Evolutionary conservation across 2,113 vertebrate species (phyloP).

Genomic region (Gymnorhina tibicen): DNA sequence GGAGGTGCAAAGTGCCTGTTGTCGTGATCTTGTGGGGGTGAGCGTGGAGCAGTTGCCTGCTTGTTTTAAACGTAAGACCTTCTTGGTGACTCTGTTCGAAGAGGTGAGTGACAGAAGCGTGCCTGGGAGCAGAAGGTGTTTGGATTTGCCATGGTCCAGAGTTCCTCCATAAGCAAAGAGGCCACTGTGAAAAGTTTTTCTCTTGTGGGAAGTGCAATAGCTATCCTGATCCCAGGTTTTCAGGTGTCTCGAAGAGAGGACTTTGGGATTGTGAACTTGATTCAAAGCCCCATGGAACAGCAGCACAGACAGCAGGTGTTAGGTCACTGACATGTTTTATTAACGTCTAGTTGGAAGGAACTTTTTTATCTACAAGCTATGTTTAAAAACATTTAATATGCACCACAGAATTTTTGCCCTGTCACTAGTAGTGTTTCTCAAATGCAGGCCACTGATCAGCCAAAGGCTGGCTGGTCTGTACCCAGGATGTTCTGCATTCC

Average conservation of each 20-base stretch:
- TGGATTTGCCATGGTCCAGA: not conserved
- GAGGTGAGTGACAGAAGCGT: rapidly evolving
- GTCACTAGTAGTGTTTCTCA: not conserved
- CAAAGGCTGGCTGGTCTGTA: not conserved
- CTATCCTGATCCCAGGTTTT: not conserved
- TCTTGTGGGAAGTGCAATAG: not conserved
- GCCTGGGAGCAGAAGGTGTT: not conserved
- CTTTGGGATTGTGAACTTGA: not conserved
- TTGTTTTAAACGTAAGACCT: rapidly evolving
- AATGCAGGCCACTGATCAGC: not conserved
- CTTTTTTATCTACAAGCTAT: not conserved
- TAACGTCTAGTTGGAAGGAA: not conserved
- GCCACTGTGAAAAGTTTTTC: not conserved
- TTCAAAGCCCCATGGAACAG: not conserved
- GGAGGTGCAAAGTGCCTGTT: not conserved
- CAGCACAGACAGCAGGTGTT: not conserved
- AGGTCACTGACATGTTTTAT: not conserved
- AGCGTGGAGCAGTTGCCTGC: rapidly evolving
- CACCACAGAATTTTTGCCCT: not conserved
- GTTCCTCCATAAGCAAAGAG: not conserved
- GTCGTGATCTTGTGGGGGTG: not conserved
- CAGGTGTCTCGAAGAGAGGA: not conserved
- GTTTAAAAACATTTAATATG: not conserved
- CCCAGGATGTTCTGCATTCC: not conserved
- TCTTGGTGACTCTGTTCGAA: not conserved